Evolutionary conservation across 1,140 invertebrate species (phyloP), one percentile per base, ranked within the genome.

Genomic region (Zaprionus tsacasi): DNA sequence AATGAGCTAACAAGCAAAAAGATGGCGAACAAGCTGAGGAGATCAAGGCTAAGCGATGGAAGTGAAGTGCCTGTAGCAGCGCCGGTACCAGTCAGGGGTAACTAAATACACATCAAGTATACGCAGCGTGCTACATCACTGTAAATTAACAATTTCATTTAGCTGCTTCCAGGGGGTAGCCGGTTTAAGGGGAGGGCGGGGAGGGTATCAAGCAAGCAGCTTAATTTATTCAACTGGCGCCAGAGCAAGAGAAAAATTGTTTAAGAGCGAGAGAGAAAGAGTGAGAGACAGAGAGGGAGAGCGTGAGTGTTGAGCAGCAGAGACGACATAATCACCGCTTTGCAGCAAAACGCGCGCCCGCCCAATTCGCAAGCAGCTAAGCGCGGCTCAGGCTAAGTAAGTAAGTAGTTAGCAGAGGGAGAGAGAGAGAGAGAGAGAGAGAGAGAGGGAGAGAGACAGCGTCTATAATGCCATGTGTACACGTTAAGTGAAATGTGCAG

Each of bases 121-220:
- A 82, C 83, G 73, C 79, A 63, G 69, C 54, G 82, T 77, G 69
- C 65, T 87, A 69, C 78, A 77, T 70, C 40, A 48, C 15, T 77
- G 63, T 76, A 78, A 88, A 88, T 87, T 80, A 83, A 83, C 83
- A 87, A 88, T 87, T 88, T 87, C 70, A 87, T 87, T 87, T 80
- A 82, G 82, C 76, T 65, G 76, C 54, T 71, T 71, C 6, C 38
- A 7, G 73, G 25, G 21, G 33, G 7, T 10, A 33, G 30, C 30
- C 21, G 10, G 58, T 21, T n/a, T n/a, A n/a, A n/a, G n/a, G n/a
- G 21, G 1, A 3, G 3, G 36, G 3, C 30, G 7, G 17, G 38
- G 3, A 10, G 13, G 6, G 13, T 35, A 35, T 35, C n/a, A 15
- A 35, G 43, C 66, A 56, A 73, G 73, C 81, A 72, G 73, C 82